phyloP scores from a whole-genome alignment of 2,113 vertebrate genomes.

The Atlantisia rogersi region DNA sequence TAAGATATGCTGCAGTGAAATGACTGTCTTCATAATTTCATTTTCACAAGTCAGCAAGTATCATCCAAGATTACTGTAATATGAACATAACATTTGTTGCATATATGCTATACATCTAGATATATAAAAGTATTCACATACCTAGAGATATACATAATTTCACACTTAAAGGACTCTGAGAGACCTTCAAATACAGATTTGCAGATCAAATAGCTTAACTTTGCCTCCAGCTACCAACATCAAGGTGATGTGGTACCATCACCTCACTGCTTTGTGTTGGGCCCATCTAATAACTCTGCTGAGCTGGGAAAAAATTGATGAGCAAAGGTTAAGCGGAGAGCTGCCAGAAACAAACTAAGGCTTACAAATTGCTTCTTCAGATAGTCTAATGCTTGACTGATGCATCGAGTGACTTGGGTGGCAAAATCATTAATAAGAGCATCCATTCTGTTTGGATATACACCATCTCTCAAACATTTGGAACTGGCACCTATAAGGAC shows the following conservation, averaged over 20 bases:
- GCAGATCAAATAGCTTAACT: neutral
- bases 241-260: neutral
- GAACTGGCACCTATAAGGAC: neutral
- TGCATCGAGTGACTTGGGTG: neutral
- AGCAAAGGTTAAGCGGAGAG: constrained; percentile 21
- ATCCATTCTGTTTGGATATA: neutral
- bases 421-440: neutral
- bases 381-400: neutral
- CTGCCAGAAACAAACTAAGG: constrained; percentile 1
- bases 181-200: neutral
- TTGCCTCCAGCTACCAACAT: neutral
- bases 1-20: neutral
- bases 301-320: neutral
- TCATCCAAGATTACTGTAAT: neutral
- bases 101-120: neutral
- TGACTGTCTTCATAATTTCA: neutral
- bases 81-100: neutral
- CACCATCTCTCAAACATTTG: neutral
- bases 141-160: neutral
- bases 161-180: neutral
- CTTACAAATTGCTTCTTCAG: constrained; percentile 6
- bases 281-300: neutral
- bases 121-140: neutral
- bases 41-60: neutral
- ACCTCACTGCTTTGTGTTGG: neutral